Percentiles rank a stretch among this genome's conserved stretches.
Conservation (phyloP, 2,113 vertebrate genomes). For the Odobenus rosmarus region DNA sequence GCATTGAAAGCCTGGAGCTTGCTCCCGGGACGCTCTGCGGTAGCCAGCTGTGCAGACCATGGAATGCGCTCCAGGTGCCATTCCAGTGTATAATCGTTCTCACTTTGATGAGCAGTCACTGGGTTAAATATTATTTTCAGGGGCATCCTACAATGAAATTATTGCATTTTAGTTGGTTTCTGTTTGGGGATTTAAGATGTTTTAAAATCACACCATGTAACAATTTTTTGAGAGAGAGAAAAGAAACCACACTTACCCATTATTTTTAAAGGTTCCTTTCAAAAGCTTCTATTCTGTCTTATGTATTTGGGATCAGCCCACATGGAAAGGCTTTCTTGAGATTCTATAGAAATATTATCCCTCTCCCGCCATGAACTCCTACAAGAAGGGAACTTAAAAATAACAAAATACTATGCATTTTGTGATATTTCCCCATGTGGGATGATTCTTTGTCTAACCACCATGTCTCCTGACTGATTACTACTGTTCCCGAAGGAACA, state of each 20-base stretch:
- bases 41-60: neutral
- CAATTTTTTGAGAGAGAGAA: conserved; percentile 43
- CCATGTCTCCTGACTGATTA: neutral
- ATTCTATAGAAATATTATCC: conserved; percentile 52
- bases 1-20: too few species aligned
- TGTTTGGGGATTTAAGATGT: conserved; percentile 54
- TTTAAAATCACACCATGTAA: conserved; percentile 45
- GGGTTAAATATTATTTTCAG: conserved; percentile 70
- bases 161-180: conserved; percentile 57
- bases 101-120: conserved; percentile 23
- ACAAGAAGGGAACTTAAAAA: neutral
- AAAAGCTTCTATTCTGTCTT: conserved; percentile 43
- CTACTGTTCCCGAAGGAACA: neutral
- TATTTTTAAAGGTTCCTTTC: conserved; percentile 54
- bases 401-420: neutral
- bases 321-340: conserved; percentile 34
- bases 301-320: conserved; percentile 23
- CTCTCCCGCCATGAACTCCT: conserved; percentile 41
- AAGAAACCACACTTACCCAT: neutral
- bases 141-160: conserved; percentile 55
- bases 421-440: neutral
- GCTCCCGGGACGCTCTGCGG: neutral
- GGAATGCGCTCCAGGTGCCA: fast-evolving
- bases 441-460: conserved; percentile 26
- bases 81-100: conserved; percentile 9